Evolutionary conservation across 2,888 invertebrate species (phyloP), one percentile per base, ranked within the genome.

Genomic region (Philereme vetulata): DNA sequence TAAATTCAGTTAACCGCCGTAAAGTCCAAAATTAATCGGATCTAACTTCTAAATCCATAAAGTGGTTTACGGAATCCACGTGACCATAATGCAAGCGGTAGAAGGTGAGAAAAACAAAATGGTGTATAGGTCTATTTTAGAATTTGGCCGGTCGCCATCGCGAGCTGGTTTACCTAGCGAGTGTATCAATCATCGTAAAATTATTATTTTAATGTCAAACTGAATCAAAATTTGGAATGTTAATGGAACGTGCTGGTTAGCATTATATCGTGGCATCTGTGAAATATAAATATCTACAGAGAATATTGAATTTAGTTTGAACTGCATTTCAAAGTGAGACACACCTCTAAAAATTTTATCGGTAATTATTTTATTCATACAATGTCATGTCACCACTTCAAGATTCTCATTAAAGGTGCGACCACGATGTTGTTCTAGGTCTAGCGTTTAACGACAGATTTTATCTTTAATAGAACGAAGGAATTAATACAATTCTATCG

Each of bases 101-200:
- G 81, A 80, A 87, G 87, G 87, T 86, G 86, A 80, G 82, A 84
- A 82, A 81, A 83, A 82, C 85, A 77, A 78, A 80, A 78, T 75
- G 74, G 77, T 75, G 74, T 73, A 70, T 72, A 70, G 65, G 62
- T 75, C 86, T 88, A 90, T 88, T 90, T 88, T 76, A 66, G 80
- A 78, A 80, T 51, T 86, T 90, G 90, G 90, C 90, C 72, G 61
- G 55, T 58, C 67, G 84, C 90, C 89, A 90, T 74, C 62, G 78
- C 76, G 72, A 72, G 70, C 75, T 67, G 71, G 71, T 78, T 81
- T 84, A 84, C 82, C 86, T 84, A 85, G 88, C 84, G 78, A 82
- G 85, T 82, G 72, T 75, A 80, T 79, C 80, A 80, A 81, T 83
- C 81, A 81, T 78, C 72, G 72, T 68, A 66, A 69, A 72, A 73